Evolutionary conservation across 2,888 invertebrate species (phyloP), one percentile per base, ranked within the genome.

Genomic region (Aleiodes testaceus): DNA sequence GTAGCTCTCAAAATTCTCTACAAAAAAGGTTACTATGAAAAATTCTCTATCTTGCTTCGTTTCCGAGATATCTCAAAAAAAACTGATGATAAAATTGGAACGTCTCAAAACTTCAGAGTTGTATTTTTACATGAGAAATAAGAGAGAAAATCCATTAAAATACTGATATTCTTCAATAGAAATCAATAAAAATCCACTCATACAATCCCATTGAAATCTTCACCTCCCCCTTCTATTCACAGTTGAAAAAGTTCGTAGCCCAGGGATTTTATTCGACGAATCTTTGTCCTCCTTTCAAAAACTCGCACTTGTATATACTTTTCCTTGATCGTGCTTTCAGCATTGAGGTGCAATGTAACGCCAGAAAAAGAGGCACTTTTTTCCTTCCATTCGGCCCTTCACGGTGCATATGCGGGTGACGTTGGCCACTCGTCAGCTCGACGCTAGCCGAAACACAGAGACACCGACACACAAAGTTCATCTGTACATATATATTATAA

Each of bases 381-480:
- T 70, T 73, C 70, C 26, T 26, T 26, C 55, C 70, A 73, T 67
- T 70, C 67, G 49, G 7, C 12, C 47, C 26, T 36, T 36, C 36
- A 26, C 42, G 14, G 49, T 67, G 30, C 52, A 64, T 52, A 52
- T 61, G 59, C 52, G 66, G 47, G 22, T 6, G 18, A 63, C 12
- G 36, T 61, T 20, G 44, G 47, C 52, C 66, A 53, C 66, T 73
- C 70, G 69, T 73, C 73, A 73, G 63, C 64, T 14, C 22, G 36
- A 67, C 45, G 67, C 3, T 45, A 14, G 45, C 52, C 67, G 67
- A 73, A 70, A 73, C 47, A 45, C 42, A 66, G 61, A 44, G 20
- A 59, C 65, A 55, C 42, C 50, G 42, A 22, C 11, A 44, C n/a
- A 12, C n/a, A 45, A 22, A 61, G 61, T 44, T 26, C 5, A 66